phyloP scores from a whole-genome alignment of 2,797 vertebrate genomes.

The Enteromius unitaeniatus region DNA sequence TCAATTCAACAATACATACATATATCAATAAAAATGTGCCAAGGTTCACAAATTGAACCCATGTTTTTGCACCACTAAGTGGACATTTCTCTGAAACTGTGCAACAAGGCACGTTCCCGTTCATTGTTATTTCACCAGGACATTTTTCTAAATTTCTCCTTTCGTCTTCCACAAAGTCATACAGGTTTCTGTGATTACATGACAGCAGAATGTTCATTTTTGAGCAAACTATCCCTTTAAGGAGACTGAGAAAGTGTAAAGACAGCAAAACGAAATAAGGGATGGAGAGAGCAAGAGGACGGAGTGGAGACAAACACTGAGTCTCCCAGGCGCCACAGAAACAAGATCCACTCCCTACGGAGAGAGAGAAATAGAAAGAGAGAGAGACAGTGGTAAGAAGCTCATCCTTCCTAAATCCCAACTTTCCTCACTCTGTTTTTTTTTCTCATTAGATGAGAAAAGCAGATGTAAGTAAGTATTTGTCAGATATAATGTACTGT shows the following conservation, averaged over 20 bases:
- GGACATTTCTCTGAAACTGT: no score
- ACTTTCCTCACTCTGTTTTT: not conserved
- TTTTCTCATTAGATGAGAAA: conserved; percentile 4
- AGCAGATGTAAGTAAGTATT: conserved; percentile 1
- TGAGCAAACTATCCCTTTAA: not conserved
- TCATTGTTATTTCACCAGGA: not conserved
- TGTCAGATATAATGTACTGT: not conserved
- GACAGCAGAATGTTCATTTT: not conserved
- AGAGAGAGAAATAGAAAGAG: conserved; percentile 37
- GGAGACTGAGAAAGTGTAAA: conserved; percentile 34
- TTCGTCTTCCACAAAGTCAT: not conserved
- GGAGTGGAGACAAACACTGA: conserved; percentile 54
- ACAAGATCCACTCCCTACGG: conserved; percentile 56
- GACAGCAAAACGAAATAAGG: conserved; percentile 39
- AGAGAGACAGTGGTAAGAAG: conserved; percentile 19
- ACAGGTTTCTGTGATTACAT: not conserved
- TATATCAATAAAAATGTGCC: no score
- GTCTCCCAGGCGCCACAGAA: conserved; percentile 72
- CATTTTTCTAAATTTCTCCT: not conserved
- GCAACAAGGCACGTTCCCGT: no score
- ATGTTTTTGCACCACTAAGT: not conserved
- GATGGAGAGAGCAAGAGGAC: conserved; percentile 40
- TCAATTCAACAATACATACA: no score
- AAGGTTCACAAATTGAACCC: no score
- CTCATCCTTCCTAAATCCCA: conserved; percentile 11